These are phyloP conservation scores for Acleris sparsana DNA, from an alignment of 2,888 invertebrate genomes.

Conservation along the genomic window DNA sequence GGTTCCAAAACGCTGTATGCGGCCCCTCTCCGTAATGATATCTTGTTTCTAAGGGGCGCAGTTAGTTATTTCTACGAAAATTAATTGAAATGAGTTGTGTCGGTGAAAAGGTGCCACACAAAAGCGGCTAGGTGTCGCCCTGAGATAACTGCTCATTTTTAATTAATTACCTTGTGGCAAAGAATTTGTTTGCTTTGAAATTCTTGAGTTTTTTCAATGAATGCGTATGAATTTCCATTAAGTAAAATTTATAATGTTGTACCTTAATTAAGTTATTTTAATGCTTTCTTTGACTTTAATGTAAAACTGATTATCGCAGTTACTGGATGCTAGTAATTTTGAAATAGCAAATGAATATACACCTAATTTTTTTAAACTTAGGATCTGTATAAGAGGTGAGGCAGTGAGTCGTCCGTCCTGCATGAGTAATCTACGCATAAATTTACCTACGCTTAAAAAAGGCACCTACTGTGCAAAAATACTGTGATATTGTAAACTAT, in stretches of 20 bases:
- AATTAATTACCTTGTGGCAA: slow-evolving; percentile 79
- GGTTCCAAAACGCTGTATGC: not conserved
- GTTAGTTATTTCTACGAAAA: slow-evolving; percentile 82
- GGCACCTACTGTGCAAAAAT: too few relatives aligned
- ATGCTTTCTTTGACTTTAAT: not conserved
- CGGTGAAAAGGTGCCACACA: slow-evolving; percentile 81
- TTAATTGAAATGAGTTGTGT: slow-evolving; percentile 83
- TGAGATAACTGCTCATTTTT: slow-evolving; percentile 80
- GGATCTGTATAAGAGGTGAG: too few relatives aligned
- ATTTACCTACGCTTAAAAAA: too few relatives aligned
- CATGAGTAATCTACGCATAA: too few relatives aligned
- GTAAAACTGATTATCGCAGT: too few relatives aligned
- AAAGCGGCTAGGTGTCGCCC: slow-evolving; percentile 81
- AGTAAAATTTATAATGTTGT: slow-evolving; percentile 47
- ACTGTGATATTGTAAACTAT: too few relatives aligned
- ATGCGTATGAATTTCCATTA: slow-evolving; percentile 64
- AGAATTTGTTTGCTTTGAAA: slow-evolving; percentile 76
- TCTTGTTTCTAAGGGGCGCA: slow-evolving; percentile 80
- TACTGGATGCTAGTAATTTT: too few relatives aligned
- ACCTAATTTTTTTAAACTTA: too few relatives aligned
- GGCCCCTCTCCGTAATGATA: slow-evolving; percentile 74
- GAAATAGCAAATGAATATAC: too few relatives aligned
- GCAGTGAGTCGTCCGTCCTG: too few relatives aligned
- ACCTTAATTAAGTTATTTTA: not conserved
- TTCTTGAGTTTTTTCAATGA: slow-evolving; percentile 62